These are phyloP conservation scores for Anorthoa munda DNA, from an alignment of 2,888 invertebrate species.

Conservation along the genomic window DNA sequence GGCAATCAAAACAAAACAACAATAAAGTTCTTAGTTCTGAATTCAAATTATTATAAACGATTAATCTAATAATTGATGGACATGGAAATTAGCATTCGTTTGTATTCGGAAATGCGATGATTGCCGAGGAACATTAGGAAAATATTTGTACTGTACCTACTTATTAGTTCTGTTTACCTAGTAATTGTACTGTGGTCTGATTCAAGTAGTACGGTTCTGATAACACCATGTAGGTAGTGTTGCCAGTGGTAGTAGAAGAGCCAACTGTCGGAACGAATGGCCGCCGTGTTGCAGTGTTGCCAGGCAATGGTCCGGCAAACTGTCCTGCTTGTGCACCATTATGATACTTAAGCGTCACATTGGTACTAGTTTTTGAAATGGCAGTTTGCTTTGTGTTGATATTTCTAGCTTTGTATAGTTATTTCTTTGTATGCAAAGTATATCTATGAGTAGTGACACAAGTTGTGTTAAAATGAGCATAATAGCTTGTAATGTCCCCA, in stretches of 20 bases:
- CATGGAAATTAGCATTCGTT: too few relatives aligned
- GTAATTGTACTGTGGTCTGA: background rate
- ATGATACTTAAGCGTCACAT: conserved; percentile 39
- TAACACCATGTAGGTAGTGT: conserved; percentile 1
- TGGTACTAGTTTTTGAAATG: conserved; percentile 28
- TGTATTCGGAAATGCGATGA: too few relatives aligned
- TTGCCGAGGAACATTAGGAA: too few relatives aligned
- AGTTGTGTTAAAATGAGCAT: background rate
- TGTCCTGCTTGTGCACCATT: conserved; percentile 29
- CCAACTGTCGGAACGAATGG: conserved; percentile 53
- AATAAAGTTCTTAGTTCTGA: too few relatives aligned
- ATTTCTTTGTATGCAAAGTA: too few relatives aligned
- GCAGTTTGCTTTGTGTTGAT: background rate
- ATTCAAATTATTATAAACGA: too few relatives aligned
- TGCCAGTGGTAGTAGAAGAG: conserved; percentile 13
- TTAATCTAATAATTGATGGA: too few relatives aligned
- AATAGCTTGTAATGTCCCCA: background rate
- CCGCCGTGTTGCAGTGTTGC: conserved; percentile 8
- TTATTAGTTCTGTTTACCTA: background rate
- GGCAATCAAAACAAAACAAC: too few relatives aligned
- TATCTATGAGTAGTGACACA: background rate
- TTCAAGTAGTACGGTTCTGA: background rate
- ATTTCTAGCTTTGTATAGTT: background rate
- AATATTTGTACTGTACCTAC: too few relatives aligned
- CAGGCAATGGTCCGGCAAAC: conserved; percentile 54